Percentiles rank a stretch among this genome's conserved stretches.
Conservation (phyloP, 2,888 invertebrate species). For the Exocentrus adspersus region DNA sequence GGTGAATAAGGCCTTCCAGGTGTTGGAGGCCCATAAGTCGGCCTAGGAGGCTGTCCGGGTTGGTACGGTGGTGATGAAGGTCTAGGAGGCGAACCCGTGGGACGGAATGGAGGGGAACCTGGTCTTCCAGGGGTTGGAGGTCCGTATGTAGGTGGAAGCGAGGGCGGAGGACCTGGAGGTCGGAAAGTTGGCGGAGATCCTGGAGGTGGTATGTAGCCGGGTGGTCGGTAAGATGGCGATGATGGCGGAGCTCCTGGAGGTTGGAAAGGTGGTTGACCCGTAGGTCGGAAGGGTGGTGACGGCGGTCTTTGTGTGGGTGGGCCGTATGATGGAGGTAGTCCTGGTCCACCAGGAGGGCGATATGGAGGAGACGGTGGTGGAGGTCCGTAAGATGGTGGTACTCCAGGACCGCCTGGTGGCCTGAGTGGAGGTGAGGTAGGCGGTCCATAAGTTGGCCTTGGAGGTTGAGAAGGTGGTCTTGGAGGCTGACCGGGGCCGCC, state of each 20-base stretch:
- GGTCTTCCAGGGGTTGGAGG: conserved; percentile 31
- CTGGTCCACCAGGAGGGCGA: not conserved
- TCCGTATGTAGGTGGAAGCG: conserved; percentile 25
- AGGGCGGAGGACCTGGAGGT: conserved; percentile 3
- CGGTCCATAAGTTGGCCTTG: no score
- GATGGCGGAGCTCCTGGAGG: not conserved
- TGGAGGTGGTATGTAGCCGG: conserved; percentile 34
- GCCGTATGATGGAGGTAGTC: conserved; percentile 29
- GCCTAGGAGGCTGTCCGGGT: not conserved
- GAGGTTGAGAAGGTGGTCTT: no score
- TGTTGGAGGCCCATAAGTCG: conserved; percentile 38
- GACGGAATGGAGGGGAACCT: conserved; percentile 43
- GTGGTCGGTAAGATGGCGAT: not conserved
- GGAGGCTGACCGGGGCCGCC: no score
- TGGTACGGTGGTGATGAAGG: not conserved
- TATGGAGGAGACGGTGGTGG: conserved; percentile 29
- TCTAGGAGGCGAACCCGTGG: conserved; percentile 32
- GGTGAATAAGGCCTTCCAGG: conserved; percentile 34
- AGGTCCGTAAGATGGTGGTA: conserved; percentile 27
- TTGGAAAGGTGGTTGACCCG: not conserved
- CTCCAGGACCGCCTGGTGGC: no score
- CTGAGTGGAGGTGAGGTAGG: no score
- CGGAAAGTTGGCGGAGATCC: not conserved
- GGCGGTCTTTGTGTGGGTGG: conserved; percentile 12
- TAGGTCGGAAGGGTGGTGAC: not conserved